Conservation (phyloP, 2,113 vertebrate species). For the Coreoperca whiteheadi region DNA sequence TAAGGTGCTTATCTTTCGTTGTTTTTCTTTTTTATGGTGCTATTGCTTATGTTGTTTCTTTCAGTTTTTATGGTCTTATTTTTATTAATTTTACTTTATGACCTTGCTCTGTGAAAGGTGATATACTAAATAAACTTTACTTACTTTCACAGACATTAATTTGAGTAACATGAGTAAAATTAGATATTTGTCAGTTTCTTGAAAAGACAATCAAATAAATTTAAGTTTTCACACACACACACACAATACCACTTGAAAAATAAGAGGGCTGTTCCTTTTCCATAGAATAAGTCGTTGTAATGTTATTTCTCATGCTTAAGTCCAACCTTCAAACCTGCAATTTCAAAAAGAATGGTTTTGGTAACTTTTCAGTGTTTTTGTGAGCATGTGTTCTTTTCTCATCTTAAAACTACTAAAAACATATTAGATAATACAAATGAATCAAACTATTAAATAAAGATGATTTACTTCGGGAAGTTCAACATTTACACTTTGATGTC, state of each 20-base stretch:
- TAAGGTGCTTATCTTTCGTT: no score
- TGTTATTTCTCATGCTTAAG: not conserved
- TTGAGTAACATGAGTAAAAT: no score
- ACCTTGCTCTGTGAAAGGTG: no score
- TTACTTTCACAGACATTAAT: not conserved
- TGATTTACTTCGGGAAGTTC: not conserved
- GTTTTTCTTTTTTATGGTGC: no score
- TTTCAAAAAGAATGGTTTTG: not conserved
- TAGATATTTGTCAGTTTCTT: conserved; percentile 49
- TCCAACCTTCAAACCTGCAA: not conserved
- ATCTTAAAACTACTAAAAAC: conserved; percentile 1
- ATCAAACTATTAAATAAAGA: not conserved
- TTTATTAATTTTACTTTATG: no score
- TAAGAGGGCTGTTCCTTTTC: not conserved
- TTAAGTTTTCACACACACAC: not conserved
- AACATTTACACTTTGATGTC: no score
- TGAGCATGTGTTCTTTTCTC: not conserved
- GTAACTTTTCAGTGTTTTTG: not conserved
- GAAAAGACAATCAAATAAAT: conserved; percentile 43
- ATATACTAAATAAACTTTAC: no score
- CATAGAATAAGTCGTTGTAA: not conserved
- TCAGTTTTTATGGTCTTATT: no score
- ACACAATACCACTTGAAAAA: conserved; percentile 20
- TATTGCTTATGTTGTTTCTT: no score
- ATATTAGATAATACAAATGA: not conserved